Base-by-base conservation (phyloP, 2,113 vertebrate genomes). In the Paradoxurus hermaphroditus region DNA sequence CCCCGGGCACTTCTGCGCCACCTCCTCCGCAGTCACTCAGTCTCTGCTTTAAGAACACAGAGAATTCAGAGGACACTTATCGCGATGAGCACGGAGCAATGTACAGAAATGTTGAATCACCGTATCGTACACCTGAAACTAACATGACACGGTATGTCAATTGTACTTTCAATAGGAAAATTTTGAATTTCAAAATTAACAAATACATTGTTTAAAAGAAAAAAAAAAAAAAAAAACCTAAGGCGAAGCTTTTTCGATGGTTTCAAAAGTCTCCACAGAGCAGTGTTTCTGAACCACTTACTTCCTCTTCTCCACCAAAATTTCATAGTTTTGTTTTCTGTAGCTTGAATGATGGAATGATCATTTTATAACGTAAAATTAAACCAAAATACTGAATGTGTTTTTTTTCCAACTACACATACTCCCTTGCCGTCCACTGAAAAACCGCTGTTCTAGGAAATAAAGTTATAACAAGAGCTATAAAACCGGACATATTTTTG, bases 261-360 rank as follows among this genome's bases (percentile, higher is more conserved):
- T 83, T 97, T 97, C 44, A 78, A 59, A 59, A 59, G 53, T 62
- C 86, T 92, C 90, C 46, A 84, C 3, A 79, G 53, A 87, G 25
- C 7, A 87, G 39, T 70, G 18, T 68, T 86, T 92, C 67, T 79
- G 29, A 95, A 87, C 21, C 70, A 90, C 79, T 87, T 68, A 67
- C 31, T 53, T 46, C 31, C 19, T 68, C 70, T 92, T 83, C 25
- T 41, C 49, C 39, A 63, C n/a, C 13, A 77, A 73, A 44, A 92
- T 72, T 96, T 49, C 29, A 78, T 36, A 75, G 36, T 44, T 97
- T 95, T 95, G 82, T 90, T 97, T 96, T 88, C 84, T 77, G 67
- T 84, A 63, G 14, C 39, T 86, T 90, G 29, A 39, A 84, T 63
- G 95, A 83, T 67, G 41, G 95, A 91, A 78, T 34, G 72, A 46